Percentiles rank a stretch among this genome's conserved stretches.
phyloP scores from a whole-genome alignment of 2,888 invertebrate species.

The Spicauda simplicius region DNA sequence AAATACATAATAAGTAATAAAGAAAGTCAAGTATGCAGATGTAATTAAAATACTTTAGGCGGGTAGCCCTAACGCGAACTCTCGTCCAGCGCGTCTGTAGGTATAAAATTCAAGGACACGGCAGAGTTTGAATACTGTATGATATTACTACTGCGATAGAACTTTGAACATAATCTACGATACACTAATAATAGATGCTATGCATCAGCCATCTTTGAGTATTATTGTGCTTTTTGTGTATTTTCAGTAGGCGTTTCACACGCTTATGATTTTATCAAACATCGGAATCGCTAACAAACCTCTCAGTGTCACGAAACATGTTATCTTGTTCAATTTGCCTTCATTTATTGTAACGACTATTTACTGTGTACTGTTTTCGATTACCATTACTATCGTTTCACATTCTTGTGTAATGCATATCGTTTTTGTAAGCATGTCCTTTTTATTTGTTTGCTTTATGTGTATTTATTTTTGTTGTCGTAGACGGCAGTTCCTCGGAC shows the following conservation, averaged over 20 bases:
- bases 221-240: slow-evolving; percentile 40
- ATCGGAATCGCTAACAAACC: slow-evolving; percentile 53
- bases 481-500: slow-evolving; percentile 82
- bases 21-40: too few species aligned
- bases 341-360: slow-evolving; percentile 29
- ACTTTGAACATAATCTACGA: slow-evolving; percentile 4
- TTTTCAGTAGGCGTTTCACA: slow-evolving; percentile 20
- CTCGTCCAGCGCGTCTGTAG: too few species aligned
- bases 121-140: too few species aligned
- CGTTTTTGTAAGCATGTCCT: slow-evolving; percentile 68
- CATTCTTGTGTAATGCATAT: slow-evolving; percentile 39
- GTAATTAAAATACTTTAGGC: too few species aligned
- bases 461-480: slow-evolving; percentile 78
- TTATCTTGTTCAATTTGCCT: slow-evolving; percentile 41
- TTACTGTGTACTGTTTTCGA: slow-evolving; percentile 36
- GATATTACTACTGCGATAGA: too few species aligned
- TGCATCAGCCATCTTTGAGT: slow-evolving; percentile 37
- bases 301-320: slow-evolving; percentile 44
- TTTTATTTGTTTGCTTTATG: slow-evolving; percentile 74
- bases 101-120: too few species aligned
- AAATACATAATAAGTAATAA: too few species aligned
- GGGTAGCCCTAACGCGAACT: too few species aligned
- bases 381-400: slow-evolving; percentile 44
- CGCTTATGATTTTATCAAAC: slow-evolving; percentile 52
- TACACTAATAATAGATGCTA: slow-evolving; percentile 23